A percentile compares a stretch with the other conserved stretches of the same genome.
Conservation (phyloP, 1,140 invertebrate genomes). For the Episyrphus balteatus region DNA sequence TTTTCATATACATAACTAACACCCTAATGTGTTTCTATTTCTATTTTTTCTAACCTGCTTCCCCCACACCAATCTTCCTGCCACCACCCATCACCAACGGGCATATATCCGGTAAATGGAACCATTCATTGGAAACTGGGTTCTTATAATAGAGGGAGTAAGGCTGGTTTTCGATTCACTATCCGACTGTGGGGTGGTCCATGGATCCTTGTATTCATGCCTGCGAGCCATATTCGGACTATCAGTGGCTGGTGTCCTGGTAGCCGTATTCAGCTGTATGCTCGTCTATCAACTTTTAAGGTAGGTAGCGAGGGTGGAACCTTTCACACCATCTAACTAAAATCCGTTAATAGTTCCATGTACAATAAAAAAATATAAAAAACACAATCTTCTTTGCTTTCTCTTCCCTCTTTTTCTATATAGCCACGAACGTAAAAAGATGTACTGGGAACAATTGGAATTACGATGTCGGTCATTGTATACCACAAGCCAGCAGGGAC, state of each 20-base stretch:
- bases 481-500: conserved; percentile 41
- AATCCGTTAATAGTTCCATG: neutral
- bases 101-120: neutral
- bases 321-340: neutral
- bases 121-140: neutral
- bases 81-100: neutral
- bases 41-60: too few species aligned
- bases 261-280: conserved; percentile 87
- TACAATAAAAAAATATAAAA: neutral
- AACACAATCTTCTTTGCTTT: neutral
- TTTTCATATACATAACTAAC: too few species aligned
- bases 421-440: conserved; percentile 84
- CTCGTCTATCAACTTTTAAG: conserved; percentile 76
- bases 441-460: conserved; percentile 87
- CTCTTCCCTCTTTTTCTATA: conserved; percentile 10
- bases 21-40: too few species aligned
- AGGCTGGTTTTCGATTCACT: conserved; percentile 70
- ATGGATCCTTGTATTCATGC: conserved; percentile 75
- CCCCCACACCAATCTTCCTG: neutral
- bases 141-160: conserved; percentile 34
- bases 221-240: conserved; percentile 77
- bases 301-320: conserved; percentile 40
- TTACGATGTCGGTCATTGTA: conserved; percentile 68
- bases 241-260: conserved; percentile 75
- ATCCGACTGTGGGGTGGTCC: conserved; percentile 74